A percentile compares a stretch with the other conserved stretches of the same genome.
phyloP scores from a whole-genome alignment of 1,140 invertebrate genomes.

The Glomeris maerens region DNA sequence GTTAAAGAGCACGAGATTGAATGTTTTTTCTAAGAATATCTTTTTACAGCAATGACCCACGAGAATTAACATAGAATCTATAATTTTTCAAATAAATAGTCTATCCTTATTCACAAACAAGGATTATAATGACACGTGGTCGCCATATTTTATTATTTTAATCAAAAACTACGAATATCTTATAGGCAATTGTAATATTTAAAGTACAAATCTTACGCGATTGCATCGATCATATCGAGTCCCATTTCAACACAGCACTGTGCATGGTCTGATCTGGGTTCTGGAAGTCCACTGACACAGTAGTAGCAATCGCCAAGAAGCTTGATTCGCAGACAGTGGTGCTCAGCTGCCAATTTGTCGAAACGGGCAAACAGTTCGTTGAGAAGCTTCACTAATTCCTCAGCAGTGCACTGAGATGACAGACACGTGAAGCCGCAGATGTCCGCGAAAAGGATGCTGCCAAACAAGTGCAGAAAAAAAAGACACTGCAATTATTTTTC shows the following conservation, averaged over 20 bases:
- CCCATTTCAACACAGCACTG: slow-evolving; percentile 93
- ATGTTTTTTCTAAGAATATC: no score
- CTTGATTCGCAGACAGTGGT: slow-evolving; percentile 84
- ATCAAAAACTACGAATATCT: no score
- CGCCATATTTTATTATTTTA: no score
- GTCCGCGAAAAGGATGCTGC: slow-evolving; percentile 91
- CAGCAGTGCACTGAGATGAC: slow-evolving; percentile 86
- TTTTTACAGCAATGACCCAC: no score
- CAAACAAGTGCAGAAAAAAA: slow-evolving; percentile 28
- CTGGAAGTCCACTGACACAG: slow-evolving; percentile 78
- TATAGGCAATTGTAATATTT: no score
- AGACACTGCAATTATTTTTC: slow-evolving; percentile 3
- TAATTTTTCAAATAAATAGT: no score
- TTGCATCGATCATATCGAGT: slow-evolving; percentile 90
- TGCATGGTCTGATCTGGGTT: slow-evolving; percentile 74
- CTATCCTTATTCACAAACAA: no score
- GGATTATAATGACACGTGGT: no score
- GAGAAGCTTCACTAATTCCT: slow-evolving; percentile 81
- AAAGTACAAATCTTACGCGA: slow-evolving; percentile 54
- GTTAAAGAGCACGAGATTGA: no score
- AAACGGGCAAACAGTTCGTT: slow-evolving; percentile 94
- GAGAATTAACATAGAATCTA: no score
- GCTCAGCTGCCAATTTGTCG: slow-evolving; percentile 75
- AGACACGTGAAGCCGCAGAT: slow-evolving; percentile 94
- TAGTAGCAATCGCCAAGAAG: slow-evolving; percentile 90